Evolutionary conservation across 92 coral and sea anemone species (phyloP).

Genomic region (Phenganax stokvisi): DNA sequence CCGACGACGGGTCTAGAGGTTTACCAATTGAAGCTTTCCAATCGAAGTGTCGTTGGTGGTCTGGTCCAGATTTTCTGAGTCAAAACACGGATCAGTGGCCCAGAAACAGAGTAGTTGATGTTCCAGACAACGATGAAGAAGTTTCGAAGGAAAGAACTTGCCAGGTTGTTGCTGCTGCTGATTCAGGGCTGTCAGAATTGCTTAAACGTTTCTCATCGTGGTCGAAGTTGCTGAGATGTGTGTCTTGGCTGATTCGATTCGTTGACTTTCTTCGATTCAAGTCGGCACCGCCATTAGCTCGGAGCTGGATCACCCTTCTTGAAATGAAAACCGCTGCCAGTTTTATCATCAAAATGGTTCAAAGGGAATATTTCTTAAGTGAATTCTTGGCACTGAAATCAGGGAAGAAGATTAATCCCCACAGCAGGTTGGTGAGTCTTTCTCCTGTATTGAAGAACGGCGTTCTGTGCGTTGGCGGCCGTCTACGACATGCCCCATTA

Average conservation of each 20-base stretch:
- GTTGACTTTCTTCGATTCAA: conserved; percentile 21
- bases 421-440: conserved; percentile 47
- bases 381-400: conserved; percentile 24
- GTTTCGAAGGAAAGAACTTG: conserved; percentile 17
- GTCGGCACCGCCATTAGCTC: not conserved
- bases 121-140: conserved; percentile 48
- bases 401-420: conserved; percentile 26
- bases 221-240: conserved; percentile 43
- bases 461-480: conserved; percentile 41
- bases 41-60: conserved; percentile 48
- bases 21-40: conserved; percentile 21
- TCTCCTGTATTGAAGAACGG: conserved; percentile 39
- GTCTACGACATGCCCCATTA: conserved; percentile 40
- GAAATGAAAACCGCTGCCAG: conserved; percentile 40
- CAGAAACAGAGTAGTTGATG: not conserved
- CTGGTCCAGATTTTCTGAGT: conserved; percentile 46
- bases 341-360: conserved; percentile 34
- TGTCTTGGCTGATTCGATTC: conserved; percentile 51
- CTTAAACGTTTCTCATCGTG: conserved; percentile 43
- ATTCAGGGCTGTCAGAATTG: conserved; percentile 18
- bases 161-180: not conserved
- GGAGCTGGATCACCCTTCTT: conserved; percentile 2
- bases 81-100: conserved; percentile 39
- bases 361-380: conserved; percentile 31
- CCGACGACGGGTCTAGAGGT: conserved; percentile 55